Base-by-base conservation (phyloP, 2,113 vertebrate genomes). In the Cricetomys ansorgei region DNA sequence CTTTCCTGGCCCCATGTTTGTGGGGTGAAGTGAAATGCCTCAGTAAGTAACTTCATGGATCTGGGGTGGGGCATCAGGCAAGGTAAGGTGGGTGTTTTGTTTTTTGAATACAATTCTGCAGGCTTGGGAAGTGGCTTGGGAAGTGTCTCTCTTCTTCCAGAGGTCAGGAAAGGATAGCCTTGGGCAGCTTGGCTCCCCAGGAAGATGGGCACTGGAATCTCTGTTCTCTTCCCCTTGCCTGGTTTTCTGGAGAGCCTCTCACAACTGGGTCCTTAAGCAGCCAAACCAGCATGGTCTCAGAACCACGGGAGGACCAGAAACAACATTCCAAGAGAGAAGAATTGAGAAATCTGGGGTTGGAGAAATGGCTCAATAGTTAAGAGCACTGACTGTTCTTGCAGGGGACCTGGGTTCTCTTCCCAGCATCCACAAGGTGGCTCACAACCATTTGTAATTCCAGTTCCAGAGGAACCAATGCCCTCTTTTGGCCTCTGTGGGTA, bases 1-100 rank as follows among this genome's bases (percentile, higher is more conserved):
- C 50, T 92, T 97, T 94, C 93, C 92, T 94, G 91, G 7, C 48
- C 45, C 50, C 1, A 4, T 2, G 8, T 75, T 53, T 75, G 17
- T 69, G 31, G 7, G 53, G 57, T 21, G 57, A 64, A 27, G 25
- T 57, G 45, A 95, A 40, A 40, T 23, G 43, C 45, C 83, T 88
- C 80, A 5, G 81, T 72, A 86, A 97, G 90, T 29, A 65, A 48
- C 55, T 21, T 17, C 55, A n/a, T 29, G 55, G 17, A 5, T 37
- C 31, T 67, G 7, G 25, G 70, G 31, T 2, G 27, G 21, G 5
- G 40, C 21, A 19, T 45, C 0, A 3, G 45, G 50, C 0, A 15
- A 55, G 73, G 48, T 7, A 16, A 45, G 25, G 10, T 4, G 55
- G 21, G 67, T 64, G 23, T 69, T 59, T 25, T 15, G 9, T 27